Evolutionary conservation across 37 sponge, comb jelly and placozoan species (phyloP).

Genomic region (Ephydatia muelleri): DNA sequence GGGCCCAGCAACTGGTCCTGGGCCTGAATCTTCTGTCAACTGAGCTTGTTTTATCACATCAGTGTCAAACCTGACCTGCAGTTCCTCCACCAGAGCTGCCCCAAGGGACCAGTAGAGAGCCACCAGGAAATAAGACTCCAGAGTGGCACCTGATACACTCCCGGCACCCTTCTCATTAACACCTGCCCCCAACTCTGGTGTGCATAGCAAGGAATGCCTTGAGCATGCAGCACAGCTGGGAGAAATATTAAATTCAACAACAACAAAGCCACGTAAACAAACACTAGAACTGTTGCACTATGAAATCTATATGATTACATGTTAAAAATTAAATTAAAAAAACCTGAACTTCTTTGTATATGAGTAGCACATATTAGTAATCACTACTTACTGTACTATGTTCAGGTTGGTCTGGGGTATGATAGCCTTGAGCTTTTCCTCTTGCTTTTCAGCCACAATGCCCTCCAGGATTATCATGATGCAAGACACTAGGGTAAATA

Average conservation of each 20-base stretch:
- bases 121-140: constrained; percentile 85
- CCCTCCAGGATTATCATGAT: constrained; percentile 91
- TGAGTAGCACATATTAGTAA: no score
- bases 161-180: constrained; percentile 43
- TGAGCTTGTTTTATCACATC: constrained; percentile 77
- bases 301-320: no score
- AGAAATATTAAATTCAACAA: constrained; percentile 32
- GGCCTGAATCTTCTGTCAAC: constrained; percentile 63
- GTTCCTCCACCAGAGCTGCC: constrained; percentile 87
- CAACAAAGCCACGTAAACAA: neutral
- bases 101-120: constrained; percentile 94
- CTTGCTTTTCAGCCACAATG: constrained; percentile 80
- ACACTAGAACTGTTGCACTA: no score
- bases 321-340: no score
- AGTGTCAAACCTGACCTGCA: constrained; percentile 85
- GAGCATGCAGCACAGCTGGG: constrained; percentile 83
- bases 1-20: constrained; percentile 59
- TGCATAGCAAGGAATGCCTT: constrained; percentile 79
- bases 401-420: constrained; percentile 91
- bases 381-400: constrained; percentile 77
- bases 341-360: no score
- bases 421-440: constrained; percentile 89
- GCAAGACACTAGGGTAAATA: no score
- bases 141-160: constrained; percentile 40
- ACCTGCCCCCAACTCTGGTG: constrained; percentile 40